phyloP scores from a whole-genome alignment of 2,888 invertebrate genomes.

The Dicyrtoma fusca region DNA sequence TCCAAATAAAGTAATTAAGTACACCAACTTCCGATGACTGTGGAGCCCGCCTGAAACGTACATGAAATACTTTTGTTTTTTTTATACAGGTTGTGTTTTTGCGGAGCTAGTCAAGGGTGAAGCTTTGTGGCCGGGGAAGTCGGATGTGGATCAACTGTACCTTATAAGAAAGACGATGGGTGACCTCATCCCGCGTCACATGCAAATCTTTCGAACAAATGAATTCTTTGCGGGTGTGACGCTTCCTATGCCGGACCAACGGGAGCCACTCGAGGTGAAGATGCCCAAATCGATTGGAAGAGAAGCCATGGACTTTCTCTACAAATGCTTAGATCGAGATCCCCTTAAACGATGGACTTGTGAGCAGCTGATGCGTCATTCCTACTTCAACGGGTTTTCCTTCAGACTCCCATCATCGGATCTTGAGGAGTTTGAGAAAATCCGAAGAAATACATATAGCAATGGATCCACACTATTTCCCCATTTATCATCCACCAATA shows the following conservation, averaged over 20 bases:
- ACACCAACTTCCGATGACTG: too few species aligned
- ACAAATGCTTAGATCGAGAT: constrained; percentile 96
- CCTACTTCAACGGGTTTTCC: constrained; percentile 73
- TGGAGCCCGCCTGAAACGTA: not conserved
- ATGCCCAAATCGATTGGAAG: constrained; percentile 74
- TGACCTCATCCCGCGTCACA: constrained; percentile 88
- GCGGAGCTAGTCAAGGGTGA: constrained; percentile 87
- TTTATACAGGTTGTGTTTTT: constrained; percentile 74
- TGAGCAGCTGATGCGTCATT: constrained; percentile 84
- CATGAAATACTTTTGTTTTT: constrained; percentile 1
- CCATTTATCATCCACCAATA: constrained; percentile 65
- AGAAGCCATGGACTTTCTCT: constrained; percentile 78
- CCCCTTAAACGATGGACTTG: constrained; percentile 90
- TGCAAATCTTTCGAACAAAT: constrained; percentile 94
- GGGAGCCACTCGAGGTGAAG: constrained; percentile 83
- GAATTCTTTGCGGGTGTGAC: constrained; percentile 91
- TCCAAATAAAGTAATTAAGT: too few species aligned
- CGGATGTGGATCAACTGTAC: constrained; percentile 97
- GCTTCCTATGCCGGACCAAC: constrained; percentile 84
- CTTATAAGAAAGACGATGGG: constrained; percentile 93
- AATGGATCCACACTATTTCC: constrained; percentile 67
- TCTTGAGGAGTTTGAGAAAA: constrained; percentile 67
- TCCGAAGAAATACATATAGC: constrained; percentile 64
- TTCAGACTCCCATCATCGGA: constrained; percentile 67
- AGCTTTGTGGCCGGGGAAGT: constrained; percentile 97